Conservation (phyloP, 2,888 invertebrate genomes). For the Lasioglossum oenotherae region DNA sequence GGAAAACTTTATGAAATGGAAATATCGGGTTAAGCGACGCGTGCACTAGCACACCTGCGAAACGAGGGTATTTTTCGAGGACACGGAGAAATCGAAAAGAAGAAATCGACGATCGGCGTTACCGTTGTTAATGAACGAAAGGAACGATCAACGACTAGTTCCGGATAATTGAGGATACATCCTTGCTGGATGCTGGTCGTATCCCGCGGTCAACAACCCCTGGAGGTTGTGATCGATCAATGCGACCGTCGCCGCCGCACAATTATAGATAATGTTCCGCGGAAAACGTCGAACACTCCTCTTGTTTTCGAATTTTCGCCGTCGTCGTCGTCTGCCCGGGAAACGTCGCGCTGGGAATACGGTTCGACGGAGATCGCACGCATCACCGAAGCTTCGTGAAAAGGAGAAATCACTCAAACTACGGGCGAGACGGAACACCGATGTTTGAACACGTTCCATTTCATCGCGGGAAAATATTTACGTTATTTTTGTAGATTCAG, state of each 20-base stretch:
- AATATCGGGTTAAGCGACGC: neutral
- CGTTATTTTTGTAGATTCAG: neutral
- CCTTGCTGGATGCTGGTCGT: neutral
- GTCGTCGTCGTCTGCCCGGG: neutral
- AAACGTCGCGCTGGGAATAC: neutral
- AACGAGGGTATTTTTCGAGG: neutral
- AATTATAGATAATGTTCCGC: conserved; percentile 53
- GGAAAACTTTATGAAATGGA: conserved; percentile 17
- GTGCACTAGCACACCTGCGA: neutral
- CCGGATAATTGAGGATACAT: conserved; percentile 10
- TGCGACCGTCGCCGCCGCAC: conserved; percentile 36
- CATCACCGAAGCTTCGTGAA: neutral
- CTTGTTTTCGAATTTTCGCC: conserved; percentile 15
- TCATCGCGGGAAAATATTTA: neutral
- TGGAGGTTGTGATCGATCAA: conserved; percentile 52
- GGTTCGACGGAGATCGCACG: conserved; percentile 1
- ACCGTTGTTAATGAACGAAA: neutral
- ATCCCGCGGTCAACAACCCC: conserved; percentile 13
- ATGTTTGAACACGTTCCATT: conserved; percentile 3
- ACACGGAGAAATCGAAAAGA: neutral
- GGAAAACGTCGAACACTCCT: conserved; percentile 11
- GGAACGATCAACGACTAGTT: neutral
- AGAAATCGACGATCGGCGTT: neutral
- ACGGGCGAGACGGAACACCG: neutral
- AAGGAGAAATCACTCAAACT: neutral